Evolutionary conservation across 1,140 invertebrate species (phyloP).

Genomic region (Drosophila willistoni): DNA sequence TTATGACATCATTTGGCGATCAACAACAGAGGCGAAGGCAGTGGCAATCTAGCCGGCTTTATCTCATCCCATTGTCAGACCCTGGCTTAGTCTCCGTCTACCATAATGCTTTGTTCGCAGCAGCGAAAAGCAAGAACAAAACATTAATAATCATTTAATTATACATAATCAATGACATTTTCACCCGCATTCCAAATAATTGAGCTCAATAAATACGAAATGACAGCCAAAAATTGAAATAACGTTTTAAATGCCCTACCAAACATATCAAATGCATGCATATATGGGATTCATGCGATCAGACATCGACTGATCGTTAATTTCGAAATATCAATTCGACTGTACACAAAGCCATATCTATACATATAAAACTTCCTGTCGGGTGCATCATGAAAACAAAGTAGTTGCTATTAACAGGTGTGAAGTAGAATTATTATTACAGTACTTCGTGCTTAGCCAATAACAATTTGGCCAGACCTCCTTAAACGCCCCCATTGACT

Average conservation of each 20-base stretch:
- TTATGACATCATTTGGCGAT: slow-evolving; percentile 66
- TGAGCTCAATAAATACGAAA: slow-evolving; percentile 53
- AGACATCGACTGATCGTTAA: too few species aligned
- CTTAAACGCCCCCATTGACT: too few species aligned
- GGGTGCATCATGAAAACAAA: too few species aligned
- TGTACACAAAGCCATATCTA: background rate
- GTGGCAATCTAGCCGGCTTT: slow-evolving; percentile 21
- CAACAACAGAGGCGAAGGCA: slow-evolving; percentile 21
- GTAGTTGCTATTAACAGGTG: too few species aligned
- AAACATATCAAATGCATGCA: background rate
- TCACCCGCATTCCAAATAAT: slow-evolving; percentile 55
- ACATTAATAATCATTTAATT: slow-evolving; percentile 56
- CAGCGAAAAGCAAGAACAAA: slow-evolving; percentile 27
- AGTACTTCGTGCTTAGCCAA: too few species aligned
- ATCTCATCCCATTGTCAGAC: slow-evolving; percentile 7
- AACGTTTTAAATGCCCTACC: background rate
- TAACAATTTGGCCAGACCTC: too few species aligned
- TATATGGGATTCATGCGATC: background rate
- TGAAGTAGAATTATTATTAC: too few species aligned
- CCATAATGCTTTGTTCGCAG: slow-evolving; percentile 17
- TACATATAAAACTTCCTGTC: background rate
- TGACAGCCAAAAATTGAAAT: slow-evolving; percentile 8
- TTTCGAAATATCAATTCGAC: background rate
- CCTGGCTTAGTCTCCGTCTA: background rate
- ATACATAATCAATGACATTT: slow-evolving; percentile 73